Conservation (phyloP, 2,888 invertebrate species). For the Pristionchus maxplancki region DNA sequence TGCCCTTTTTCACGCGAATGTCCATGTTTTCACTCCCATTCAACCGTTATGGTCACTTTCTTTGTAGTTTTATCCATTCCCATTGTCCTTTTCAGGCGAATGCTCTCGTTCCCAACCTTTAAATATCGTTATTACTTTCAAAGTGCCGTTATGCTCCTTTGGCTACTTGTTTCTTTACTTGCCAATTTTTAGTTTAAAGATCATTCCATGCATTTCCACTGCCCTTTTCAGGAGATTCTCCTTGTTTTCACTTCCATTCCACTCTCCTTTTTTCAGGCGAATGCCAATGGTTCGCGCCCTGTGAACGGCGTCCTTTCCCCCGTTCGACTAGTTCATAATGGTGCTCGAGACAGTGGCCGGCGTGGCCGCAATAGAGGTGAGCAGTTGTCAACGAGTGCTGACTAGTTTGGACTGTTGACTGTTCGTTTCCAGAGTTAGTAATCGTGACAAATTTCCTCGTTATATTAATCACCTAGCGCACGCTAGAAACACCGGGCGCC, state of each 20-base stretch:
- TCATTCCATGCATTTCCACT: neutral
- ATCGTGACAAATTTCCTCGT: too few relatives aligned
- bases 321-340: neutral
- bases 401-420: neutral
- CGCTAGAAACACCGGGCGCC: too few relatives aligned
- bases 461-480: too few relatives aligned
- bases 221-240: neutral
- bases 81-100: too few relatives aligned
- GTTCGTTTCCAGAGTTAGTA: too few relatives aligned
- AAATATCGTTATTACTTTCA: too few relatives aligned
- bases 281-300: neutral
- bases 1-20: neutral
- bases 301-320: neutral
- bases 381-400: neutral
- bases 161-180: too few relatives aligned
- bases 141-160: too few relatives aligned
- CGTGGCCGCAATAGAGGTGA: slow-evolving; percentile 9
- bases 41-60: neutral
- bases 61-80: too few relatives aligned
- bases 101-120: too few relatives aligned
- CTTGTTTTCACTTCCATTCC: neutral
- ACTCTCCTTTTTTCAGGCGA: slow-evolving; percentile 15
- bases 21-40: neutral
- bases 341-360: slow-evolving; percentile 37
- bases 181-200: too few relatives aligned